phyloP scores from a whole-genome alignment of 35 echinoderm and acorn worm genomes.

The Heliocidaris tuberculata region DNA sequence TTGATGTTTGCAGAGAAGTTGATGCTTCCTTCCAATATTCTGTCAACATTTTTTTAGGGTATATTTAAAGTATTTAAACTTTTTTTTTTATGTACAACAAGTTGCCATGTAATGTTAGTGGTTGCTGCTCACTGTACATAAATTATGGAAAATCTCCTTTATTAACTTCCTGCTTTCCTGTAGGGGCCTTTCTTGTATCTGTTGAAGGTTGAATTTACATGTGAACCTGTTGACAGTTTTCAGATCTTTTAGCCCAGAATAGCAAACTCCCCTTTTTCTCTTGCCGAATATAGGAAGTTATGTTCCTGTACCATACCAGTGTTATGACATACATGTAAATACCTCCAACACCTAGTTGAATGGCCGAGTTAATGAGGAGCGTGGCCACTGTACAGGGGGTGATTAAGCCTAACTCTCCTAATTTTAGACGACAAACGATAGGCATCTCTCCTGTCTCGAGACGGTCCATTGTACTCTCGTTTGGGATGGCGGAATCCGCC shows the following conservation, averaged over 20 bases:
- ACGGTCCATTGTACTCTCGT: not conserved
- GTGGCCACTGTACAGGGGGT: not conserved
- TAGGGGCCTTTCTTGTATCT: too few species aligned
- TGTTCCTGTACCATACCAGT: not conserved
- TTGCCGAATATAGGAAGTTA: not conserved
- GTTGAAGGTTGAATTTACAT: too few species aligned
- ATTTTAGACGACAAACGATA: not conserved
- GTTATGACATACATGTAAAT: not conserved
- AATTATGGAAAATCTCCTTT: too few species aligned
- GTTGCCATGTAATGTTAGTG: too few species aligned
- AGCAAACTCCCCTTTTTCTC: not conserved
- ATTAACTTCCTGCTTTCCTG: too few species aligned
- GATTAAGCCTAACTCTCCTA: not conserved
- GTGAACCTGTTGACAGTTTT: too few species aligned
- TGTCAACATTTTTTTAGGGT: not conserved
- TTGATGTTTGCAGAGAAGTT: not conserved
- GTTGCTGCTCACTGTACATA: too few species aligned
- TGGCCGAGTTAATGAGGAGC: not conserved
- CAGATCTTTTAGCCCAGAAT: not conserved
- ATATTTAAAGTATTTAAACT: too few species aligned
- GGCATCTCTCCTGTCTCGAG: not conserved
- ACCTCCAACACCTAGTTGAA: not conserved
- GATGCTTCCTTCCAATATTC: not conserved
- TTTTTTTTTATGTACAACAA: too few species aligned
- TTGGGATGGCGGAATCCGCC: not conserved